Conservation (phyloP, 2,113 vertebrate species). For the Plotosus lineatus region DNA sequence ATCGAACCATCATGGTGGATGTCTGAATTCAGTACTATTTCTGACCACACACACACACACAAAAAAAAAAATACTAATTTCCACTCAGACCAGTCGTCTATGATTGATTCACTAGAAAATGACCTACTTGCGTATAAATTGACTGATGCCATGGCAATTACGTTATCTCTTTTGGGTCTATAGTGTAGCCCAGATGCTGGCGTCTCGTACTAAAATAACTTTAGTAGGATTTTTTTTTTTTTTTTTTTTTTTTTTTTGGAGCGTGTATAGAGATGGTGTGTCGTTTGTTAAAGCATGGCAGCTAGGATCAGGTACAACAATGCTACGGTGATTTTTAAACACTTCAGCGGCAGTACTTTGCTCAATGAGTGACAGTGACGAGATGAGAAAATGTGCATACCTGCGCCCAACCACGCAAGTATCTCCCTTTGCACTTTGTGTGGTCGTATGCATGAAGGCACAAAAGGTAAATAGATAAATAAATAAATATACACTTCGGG, state of each 20-base stretch:
- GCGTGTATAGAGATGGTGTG: not conserved
- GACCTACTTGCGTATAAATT: not conserved
- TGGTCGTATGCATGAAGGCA: no score
- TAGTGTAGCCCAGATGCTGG: not conserved
- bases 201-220: not conserved
- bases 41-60: not conserved
- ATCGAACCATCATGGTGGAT: not conserved
- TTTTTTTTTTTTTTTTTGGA: not conserved
- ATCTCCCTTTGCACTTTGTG: no score
- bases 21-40: not conserved
- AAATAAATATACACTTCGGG: no score
- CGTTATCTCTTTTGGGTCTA: not conserved
- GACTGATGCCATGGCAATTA: not conserved
- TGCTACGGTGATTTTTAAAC: not conserved
- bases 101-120: constrained; percentile 1
- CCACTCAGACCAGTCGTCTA: not conserved
- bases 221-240: not conserved
- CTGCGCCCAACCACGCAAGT: no score
- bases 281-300: not conserved
- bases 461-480: no score
- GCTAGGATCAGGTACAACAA: not conserved
- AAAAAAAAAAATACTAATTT: not conserved
- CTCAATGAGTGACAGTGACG: no score
- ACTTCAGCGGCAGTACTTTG: no score
- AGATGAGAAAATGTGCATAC: no score